A percentile compares a stretch with the other conserved stretches of the same genome.
Evolutionary conservation across 2,888 invertebrate genomes (phyloP).

Genomic region (Acleris laterana): DNA sequence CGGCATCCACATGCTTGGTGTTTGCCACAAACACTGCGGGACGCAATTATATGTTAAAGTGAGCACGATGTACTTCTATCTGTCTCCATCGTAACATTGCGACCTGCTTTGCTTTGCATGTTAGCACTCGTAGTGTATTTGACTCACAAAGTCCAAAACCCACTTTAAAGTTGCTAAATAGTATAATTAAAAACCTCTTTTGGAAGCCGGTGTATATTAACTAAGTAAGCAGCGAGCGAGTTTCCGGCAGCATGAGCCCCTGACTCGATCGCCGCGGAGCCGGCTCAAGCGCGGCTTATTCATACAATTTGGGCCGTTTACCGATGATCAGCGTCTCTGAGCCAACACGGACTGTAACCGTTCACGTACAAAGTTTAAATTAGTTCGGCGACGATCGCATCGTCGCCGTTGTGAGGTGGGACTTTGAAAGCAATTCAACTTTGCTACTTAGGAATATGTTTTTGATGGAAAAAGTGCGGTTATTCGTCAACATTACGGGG

Average conservation of each 20-base stretch:
- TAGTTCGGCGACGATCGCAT: slow-evolving; percentile 20
- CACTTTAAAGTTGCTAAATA: too few species aligned
- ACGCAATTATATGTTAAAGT: too few species aligned
- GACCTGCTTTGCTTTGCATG: too few species aligned
- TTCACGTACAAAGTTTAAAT: slow-evolving; percentile 33
- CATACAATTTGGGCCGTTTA: slow-evolving; percentile 50
- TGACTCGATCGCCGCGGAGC: slow-evolving; percentile 7
- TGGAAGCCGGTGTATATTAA: background rate
- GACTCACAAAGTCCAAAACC: too few species aligned
- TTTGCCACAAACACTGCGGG: too few species aligned
- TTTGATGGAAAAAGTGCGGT: slow-evolving; percentile 44
- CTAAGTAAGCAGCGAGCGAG: background rate
- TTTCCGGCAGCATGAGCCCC: background rate
- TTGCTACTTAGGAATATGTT: slow-evolving; percentile 54
- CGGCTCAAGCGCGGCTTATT: slow-evolving; percentile 52
- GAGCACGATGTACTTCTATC: too few species aligned
- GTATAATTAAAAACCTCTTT: too few species aligned
- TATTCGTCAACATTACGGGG: slow-evolving; percentile 44
- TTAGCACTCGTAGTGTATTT: too few species aligned
- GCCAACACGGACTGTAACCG: background rate
- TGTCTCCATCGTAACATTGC: too few species aligned
- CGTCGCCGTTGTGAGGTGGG: slow-evolving; percentile 35
- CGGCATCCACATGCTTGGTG: too few species aligned
- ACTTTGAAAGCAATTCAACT: slow-evolving; percentile 56
- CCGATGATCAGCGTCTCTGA: slow-evolving; percentile 10